Evolutionary conservation across 2,888 invertebrate genomes (phyloP).

Genomic region (Diachrysia chrysitis): DNA sequence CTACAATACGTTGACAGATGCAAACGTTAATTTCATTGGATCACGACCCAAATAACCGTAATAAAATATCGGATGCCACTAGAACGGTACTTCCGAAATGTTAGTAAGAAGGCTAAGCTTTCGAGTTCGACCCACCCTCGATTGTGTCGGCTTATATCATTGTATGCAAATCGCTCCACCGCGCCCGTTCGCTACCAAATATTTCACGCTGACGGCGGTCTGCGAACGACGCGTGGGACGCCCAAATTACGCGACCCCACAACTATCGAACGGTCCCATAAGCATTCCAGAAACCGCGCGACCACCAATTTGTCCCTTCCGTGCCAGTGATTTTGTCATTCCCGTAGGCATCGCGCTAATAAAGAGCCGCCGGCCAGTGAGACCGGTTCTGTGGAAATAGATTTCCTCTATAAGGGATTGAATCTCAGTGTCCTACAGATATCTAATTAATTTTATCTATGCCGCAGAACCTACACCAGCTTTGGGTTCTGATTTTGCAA

Average conservation of each 20-base stretch:
- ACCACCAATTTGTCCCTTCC: conserved; percentile 84
- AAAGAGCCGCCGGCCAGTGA: conserved; percentile 63
- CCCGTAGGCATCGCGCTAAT: conserved; percentile 70
- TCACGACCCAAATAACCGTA: conserved; percentile 67
- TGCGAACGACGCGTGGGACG: conserved; percentile 71
- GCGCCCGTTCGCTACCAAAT: conserved; percentile 81
- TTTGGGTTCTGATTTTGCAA: conserved; percentile 57
- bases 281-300: conserved; percentile 74
- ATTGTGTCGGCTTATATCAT: conserved; percentile 76
- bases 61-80: conserved; percentile 71
- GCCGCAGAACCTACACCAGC: conserved; percentile 45
- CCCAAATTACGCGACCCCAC: conserved; percentile 75
- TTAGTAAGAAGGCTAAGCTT: conserved; percentile 74
- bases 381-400: conserved; percentile 66
- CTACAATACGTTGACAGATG: conserved; percentile 55
- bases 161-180: conserved; percentile 83
- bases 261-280: conserved; percentile 73
- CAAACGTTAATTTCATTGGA: conserved; percentile 51
- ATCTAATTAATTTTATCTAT: conserved; percentile 64
- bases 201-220: conserved; percentile 74
- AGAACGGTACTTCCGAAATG: conserved; percentile 84
- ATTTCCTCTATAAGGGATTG: conserved; percentile 65
- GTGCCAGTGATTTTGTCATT: conserved; percentile 77
- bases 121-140: conserved; percentile 77
- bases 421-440: conserved; percentile 59